phyloP scores from a whole-genome alignment of 1,140 invertebrate genomes.

The Globodera rostochiensis region DNA sequence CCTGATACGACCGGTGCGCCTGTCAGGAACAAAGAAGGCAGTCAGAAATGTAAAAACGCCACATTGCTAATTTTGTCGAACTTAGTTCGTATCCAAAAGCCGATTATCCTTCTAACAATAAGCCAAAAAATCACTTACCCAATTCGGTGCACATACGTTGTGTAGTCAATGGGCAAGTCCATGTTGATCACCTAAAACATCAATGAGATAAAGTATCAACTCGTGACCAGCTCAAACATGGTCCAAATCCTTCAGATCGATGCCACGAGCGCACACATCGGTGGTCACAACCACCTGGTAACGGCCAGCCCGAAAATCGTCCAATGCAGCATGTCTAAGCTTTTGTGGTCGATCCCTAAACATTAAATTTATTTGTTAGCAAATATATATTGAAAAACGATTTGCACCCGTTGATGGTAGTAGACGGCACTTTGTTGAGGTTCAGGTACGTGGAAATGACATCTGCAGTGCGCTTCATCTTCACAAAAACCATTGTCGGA shows the following conservation, averaged over 20 bases:
- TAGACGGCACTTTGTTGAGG: slow-evolving; percentile 30
- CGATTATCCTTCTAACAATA: too few species aligned
- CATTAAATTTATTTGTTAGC: slow-evolving; percentile 11
- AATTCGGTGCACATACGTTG: slow-evolving; percentile 90
- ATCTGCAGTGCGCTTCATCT: slow-evolving; percentile 84
- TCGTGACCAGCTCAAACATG: slow-evolving; percentile 73
- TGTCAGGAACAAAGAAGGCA: too few species aligned
- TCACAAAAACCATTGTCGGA: slow-evolving; percentile 84
- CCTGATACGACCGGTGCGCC: slow-evolving; percentile 74
- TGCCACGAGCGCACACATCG: slow-evolving; percentile 68
- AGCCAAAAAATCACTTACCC: slow-evolving; percentile 66
- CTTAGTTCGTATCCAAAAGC: too few species aligned
- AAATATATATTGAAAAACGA: slow-evolving; percentile 5
- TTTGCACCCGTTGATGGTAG: slow-evolving; percentile 33
- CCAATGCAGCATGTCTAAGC: slow-evolving; percentile 83
- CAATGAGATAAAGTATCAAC: neutral
- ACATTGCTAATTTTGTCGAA: too few species aligned
- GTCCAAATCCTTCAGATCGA: slow-evolving; percentile 83
- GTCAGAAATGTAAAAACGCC: too few species aligned
- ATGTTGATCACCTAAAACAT: slow-evolving; percentile 79
- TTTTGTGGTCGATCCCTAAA: slow-evolving; percentile 78
- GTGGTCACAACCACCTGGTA: slow-evolving; percentile 1
- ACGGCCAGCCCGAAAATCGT: slow-evolving; percentile 72
- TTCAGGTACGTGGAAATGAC: slow-evolving; percentile 79
- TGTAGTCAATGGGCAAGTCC: slow-evolving; percentile 86